Conservation (phyloP, 2,797 vertebrate genomes). For the Leptoclinus maculatus region DNA sequence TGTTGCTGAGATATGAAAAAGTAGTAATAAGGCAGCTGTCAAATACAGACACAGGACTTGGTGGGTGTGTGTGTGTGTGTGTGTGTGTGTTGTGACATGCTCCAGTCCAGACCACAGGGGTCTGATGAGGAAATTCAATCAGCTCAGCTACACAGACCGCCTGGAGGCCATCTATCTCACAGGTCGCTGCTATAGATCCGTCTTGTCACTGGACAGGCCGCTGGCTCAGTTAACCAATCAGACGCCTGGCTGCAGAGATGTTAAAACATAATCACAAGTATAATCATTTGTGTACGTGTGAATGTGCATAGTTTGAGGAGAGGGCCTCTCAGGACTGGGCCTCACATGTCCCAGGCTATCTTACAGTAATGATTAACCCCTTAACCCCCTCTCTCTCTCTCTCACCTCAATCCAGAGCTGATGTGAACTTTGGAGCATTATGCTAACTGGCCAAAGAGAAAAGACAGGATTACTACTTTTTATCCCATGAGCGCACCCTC, state of each 20-base stretch:
- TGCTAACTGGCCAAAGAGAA: constrained; percentile 57
- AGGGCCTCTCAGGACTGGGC: constrained; percentile 49
- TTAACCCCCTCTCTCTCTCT: constrained; percentile 3
- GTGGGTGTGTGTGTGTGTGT: constrained; percentile 18
- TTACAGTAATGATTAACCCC: constrained; percentile 58
- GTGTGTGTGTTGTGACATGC: constrained; percentile 53
- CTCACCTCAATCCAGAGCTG: constrained; percentile 25
- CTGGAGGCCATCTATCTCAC: constrained; percentile 61
- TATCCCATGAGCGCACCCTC: constrained; percentile 41
- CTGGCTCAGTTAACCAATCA: constrained; percentile 39
- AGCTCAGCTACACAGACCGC: constrained; percentile 57
- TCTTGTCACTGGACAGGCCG: constrained; percentile 32
- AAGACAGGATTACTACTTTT: constrained; percentile 64
- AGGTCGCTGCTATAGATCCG: constrained; percentile 56
- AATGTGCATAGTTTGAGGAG: constrained; percentile 63
- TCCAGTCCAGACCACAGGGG: constrained; percentile 61
- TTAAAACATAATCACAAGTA: constrained; percentile 22
- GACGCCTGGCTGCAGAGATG: constrained; percentile 13
- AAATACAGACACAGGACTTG: constrained; percentile 70
- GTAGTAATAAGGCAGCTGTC: constrained; percentile 82
- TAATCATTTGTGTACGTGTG: constrained; percentile 6
- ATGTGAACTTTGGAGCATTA: constrained; percentile 51
- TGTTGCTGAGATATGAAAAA: constrained; percentile 67
- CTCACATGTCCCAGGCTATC: constrained; percentile 25
- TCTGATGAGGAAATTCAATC: constrained; percentile 73